phyloP scores from a whole-genome alignment of 2,113 vertebrate genomes.

The Rhinoptilus africanus region DNA sequence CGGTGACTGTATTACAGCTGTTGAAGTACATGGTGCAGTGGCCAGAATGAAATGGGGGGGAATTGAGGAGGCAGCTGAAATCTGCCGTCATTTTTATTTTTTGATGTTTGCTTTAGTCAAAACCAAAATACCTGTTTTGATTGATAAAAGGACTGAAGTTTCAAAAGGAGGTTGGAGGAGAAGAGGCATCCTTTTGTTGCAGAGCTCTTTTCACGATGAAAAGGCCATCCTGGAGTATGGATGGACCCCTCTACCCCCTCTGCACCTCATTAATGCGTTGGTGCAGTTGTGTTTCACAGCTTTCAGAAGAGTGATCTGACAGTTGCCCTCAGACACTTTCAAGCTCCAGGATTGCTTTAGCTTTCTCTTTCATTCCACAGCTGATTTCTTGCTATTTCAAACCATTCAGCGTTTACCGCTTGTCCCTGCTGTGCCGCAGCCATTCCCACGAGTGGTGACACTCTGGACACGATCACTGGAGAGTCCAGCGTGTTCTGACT shows the following conservation, averaged over 20 bases:
- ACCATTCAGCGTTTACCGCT: not conserved
- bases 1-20: not conserved
- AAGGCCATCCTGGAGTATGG: accelerated
- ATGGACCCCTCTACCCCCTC: accelerated
- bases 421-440: not conserved
- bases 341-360: not conserved
- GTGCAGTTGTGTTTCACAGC: not conserved
- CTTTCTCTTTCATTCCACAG: not conserved
- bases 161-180: not conserved
- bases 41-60: not conserved
- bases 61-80: not conserved
- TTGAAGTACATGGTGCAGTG: not conserved
- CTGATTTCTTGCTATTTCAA: not conserved
- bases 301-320: no score
- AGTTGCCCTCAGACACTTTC: not conserved
- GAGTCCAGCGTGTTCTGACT: accelerated
- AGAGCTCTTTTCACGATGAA: not conserved
- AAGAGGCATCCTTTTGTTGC: not conserved
- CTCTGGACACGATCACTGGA: not conserved
- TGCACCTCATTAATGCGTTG: no score
- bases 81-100: not conserved
- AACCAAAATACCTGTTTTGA: not conserved
- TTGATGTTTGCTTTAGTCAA: not conserved
- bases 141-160: not conserved
- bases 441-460: accelerated